Percentiles rank a stretch among this genome's conserved stretches.
Evolutionary conservation across 2,888 invertebrate species (phyloP).

Genomic region (Lasioglossum figueresi): DNA sequence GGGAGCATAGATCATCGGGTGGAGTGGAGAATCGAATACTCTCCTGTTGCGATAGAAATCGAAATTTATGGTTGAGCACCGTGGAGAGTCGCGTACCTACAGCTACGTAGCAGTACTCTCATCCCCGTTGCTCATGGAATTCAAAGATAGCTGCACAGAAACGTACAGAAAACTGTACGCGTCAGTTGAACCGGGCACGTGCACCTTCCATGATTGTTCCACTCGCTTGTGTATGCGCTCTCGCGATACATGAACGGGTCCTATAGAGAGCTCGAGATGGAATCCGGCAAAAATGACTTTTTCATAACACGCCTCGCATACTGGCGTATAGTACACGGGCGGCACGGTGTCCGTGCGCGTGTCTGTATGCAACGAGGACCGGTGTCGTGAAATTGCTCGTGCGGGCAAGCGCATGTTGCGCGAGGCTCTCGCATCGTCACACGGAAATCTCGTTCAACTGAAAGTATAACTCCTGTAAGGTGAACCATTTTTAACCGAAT

Average conservation of each 20-base stretch:
- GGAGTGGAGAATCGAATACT: conserved; percentile 72
- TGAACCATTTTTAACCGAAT: conserved; percentile 34
- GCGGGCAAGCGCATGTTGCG: conserved; percentile 9
- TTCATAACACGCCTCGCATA: conserved; percentile 40
- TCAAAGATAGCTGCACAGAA: conserved; percentile 58
- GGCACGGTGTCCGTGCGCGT: neutral
- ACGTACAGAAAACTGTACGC: conserved; percentile 41
- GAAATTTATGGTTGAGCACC: conserved; percentile 68
- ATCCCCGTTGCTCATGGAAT: conserved; percentile 50
- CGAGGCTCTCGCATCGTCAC: neutral
- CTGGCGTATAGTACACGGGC: neutral
- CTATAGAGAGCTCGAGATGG: conserved; percentile 15
- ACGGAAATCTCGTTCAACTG: conserved; percentile 70
- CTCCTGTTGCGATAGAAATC: conserved; percentile 71
- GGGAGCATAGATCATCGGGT: conserved; percentile 65
- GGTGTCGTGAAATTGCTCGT: conserved; percentile 5
- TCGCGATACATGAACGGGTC: neutral
- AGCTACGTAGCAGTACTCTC: neutral
- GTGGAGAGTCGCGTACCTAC: neutral
- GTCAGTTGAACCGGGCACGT: conserved; percentile 6
- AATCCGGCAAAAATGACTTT: conserved; percentile 65
- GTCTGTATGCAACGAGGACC: neutral
- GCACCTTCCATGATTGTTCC: conserved; percentile 1
- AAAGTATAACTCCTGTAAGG: conserved; percentile 55
- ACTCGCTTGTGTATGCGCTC: neutral